phyloP scores from a whole-genome alignment of 2,113 vertebrate species.

The Ailuropoda melanoleuca region DNA sequence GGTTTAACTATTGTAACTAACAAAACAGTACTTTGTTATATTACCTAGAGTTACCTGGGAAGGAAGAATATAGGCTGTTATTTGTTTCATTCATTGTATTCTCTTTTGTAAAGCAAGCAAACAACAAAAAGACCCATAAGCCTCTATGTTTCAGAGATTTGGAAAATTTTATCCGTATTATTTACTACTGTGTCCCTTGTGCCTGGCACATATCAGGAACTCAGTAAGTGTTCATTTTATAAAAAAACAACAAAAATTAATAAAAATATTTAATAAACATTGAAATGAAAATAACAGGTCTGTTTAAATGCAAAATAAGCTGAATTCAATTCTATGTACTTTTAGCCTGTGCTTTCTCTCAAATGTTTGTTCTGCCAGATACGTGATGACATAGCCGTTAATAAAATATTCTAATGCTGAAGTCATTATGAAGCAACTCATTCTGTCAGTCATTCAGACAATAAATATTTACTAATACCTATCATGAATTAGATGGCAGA shows the following conservation, averaged over 20 bases:
- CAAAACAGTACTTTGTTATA: background rate
- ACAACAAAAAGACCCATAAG: background rate
- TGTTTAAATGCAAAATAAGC: background rate
- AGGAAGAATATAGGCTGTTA: background rate
- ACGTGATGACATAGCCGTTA: background rate
- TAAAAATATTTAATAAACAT: background rate
- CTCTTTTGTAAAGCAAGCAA: background rate
- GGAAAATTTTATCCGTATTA: background rate
- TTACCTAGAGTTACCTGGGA: accelerated
- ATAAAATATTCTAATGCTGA: background rate
- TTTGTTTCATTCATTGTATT: background rate
- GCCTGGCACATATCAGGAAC: background rate
- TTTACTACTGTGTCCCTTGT: accelerated
- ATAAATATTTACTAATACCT: background rate
- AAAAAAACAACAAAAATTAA: background rate
- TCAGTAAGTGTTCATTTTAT: too few species aligned
- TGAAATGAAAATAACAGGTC: background rate
- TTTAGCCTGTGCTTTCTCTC: background rate
- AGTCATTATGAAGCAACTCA: too few species aligned
- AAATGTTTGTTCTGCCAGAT: background rate
- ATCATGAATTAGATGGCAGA: background rate
- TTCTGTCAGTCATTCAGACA: background rate
- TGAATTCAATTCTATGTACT: background rate
- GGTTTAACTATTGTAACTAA: background rate
- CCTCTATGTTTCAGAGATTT: background rate